Evolutionary conservation across 2,888 invertebrate genomes (phyloP).

Genomic region (Agrotis ipsilon): DNA sequence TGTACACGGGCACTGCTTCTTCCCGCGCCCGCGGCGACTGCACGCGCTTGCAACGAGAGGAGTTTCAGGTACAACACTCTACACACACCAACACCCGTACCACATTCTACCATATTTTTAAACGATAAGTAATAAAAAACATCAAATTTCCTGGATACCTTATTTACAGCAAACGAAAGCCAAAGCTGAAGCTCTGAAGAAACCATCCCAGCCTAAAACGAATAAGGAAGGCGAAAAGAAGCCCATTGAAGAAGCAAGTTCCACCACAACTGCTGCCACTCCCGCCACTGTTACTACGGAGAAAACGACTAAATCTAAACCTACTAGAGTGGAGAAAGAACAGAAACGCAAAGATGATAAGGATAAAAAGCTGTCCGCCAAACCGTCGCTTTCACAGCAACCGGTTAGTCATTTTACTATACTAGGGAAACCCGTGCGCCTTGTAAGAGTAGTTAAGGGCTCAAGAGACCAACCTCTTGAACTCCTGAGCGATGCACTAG

Average conservation of each 20-base stretch:
- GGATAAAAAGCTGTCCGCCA: slow-evolving; percentile 36
- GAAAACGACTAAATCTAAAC: slow-evolving; percentile 72
- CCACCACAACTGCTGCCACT: slow-evolving; percentile 60
- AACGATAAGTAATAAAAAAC: background rate
- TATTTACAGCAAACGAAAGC: slow-evolving; percentile 86
- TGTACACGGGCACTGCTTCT: slow-evolving; percentile 94
- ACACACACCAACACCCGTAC: background rate
- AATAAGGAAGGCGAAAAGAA: slow-evolving; percentile 82
- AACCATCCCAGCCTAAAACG: slow-evolving; percentile 83
- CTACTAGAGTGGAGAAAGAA: slow-evolving; percentile 30
- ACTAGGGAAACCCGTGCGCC: background rate
- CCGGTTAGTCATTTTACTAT: slow-evolving; percentile 41
- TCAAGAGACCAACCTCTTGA: background rate
- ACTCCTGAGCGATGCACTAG: no score
- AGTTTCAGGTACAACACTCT: slow-evolving; percentile 89
- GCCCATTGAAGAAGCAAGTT: slow-evolving; percentile 72
- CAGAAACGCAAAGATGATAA: slow-evolving; percentile 45
- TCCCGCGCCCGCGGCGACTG: slow-evolving; percentile 95
- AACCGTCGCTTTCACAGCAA: slow-evolving; percentile 34
- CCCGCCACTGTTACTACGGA: slow-evolving; percentile 69
- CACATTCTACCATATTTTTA: background rate
- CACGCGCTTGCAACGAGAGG: slow-evolving; percentile 93
- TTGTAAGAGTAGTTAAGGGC: background rate
- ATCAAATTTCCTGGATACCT: slow-evolving; percentile 4
- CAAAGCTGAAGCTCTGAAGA: slow-evolving; percentile 91